Conservation (phyloP, 2,888 invertebrate genomes). For the Xanthorhoe designata region DNA sequence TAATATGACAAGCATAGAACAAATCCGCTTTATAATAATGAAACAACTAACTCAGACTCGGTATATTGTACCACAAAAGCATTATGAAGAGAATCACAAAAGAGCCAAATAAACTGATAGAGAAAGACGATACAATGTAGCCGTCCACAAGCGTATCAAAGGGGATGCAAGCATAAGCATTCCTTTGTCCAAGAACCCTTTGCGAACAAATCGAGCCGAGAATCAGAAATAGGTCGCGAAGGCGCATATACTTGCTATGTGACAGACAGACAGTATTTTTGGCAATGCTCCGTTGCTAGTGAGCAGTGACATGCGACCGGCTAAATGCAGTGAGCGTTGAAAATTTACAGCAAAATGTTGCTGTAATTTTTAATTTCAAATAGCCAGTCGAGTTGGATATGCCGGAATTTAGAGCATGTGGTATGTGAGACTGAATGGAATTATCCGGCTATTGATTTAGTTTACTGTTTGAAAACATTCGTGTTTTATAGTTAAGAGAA, state of each 20-base stretch:
- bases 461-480: conserved; percentile 10
- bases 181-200: conserved; percentile 56
- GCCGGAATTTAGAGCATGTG: conserved; percentile 12
- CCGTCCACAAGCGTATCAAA: conserved; percentile 31
- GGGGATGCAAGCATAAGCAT: conserved; percentile 43
- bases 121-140: conserved; percentile 16
- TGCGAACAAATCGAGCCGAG: conserved; percentile 62
- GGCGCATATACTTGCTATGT: conserved; percentile 40
- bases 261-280: conserved; percentile 59
- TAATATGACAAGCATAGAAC: not conserved
- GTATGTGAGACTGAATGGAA: conserved; percentile 9
- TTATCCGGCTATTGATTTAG: conserved; percentile 14
- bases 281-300: conserved; percentile 59
- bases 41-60: not conserved
- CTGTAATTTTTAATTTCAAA: conserved; percentile 6
- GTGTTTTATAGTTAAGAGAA: conserved; percentile 3
- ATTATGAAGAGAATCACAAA: conserved; percentile 10
- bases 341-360: conserved; percentile 1
- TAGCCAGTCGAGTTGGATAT: not conserved
- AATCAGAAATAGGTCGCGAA: conserved; percentile 59
- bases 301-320: conserved; percentile 35
- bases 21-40: not conserved
- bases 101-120: conserved; percentile 21
- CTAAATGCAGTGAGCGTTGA: conserved; percentile 17
- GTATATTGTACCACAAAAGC: conserved; percentile 4